phyloP scores from a whole-genome alignment of 2,113 vertebrate genomes.

The Podilymbus podiceps region DNA sequence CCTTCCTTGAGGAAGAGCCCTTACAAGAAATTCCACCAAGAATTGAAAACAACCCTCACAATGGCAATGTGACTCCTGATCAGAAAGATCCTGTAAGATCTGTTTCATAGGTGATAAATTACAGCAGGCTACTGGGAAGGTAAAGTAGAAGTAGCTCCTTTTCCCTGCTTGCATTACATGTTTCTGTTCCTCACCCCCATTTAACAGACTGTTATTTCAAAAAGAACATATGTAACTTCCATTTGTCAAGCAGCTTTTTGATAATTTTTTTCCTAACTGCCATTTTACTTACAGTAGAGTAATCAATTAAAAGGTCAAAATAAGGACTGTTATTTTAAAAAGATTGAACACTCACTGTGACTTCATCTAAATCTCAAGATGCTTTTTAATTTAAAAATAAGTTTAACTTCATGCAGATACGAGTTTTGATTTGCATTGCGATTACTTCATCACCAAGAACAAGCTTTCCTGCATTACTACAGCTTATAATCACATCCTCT shows the following conservation, averaged over 20 bases:
- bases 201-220: not conserved
- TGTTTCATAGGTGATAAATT: not conserved
- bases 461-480: not conserved
- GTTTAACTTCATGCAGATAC: not conserved
- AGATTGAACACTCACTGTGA: not conserved
- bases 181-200: not conserved
- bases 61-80: not conserved
- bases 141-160: not conserved
- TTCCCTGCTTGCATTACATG: not conserved
- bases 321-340: not conserved
- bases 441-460: not conserved
- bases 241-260: not conserved
- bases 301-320: not conserved
- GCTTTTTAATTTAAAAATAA: not conserved
- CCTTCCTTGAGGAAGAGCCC: not conserved
- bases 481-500: not conserved
- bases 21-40: not conserved
- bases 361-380: not conserved
- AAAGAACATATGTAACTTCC: rapidly evolving
- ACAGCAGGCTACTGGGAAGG: not conserved
- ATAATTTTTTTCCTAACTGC: not conserved
- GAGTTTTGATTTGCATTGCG: not conserved
- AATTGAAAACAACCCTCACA: not conserved
- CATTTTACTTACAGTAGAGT: not conserved
- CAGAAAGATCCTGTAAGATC: not conserved